phyloP scores from a whole-genome alignment of 37 sponge, comb jelly and placozoan genomes.

The Eunapius fragilis region DNA sequence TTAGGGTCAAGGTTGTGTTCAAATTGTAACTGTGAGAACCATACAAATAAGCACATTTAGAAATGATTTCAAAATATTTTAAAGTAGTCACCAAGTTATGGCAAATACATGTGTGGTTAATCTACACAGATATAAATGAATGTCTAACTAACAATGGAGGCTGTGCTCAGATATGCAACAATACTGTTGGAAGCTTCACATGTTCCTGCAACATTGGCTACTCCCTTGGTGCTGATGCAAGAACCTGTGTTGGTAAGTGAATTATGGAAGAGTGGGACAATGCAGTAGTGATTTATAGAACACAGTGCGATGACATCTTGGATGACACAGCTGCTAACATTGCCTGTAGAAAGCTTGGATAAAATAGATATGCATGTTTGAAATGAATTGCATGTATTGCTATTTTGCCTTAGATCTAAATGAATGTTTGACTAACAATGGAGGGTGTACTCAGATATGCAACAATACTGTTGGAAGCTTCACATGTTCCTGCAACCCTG shows the following conservation, averaged over 20 bases:
- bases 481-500: conserved; percentile 12
- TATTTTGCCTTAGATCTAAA: conserved; percentile 12
- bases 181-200: conserved; percentile 11
- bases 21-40: background rate
- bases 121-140: conserved; percentile 17
- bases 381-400: background rate
- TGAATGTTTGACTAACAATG: conserved; percentile 13
- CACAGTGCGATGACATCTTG: too few species aligned
- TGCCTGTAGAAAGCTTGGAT: too few species aligned
- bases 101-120: background rate
- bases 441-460: conserved; percentile 30
- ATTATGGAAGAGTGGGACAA: too few species aligned
- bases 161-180: conserved; percentile 11
- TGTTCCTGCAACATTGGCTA: conserved; percentile 27
- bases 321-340: too few species aligned
- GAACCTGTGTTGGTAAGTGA: conserved; percentile 13
- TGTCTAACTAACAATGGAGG: conserved; percentile 17
- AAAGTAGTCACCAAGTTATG: background rate
- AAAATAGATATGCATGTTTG: too few species aligned
- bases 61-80: background rate
- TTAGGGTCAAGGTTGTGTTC: background rate
- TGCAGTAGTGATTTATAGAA: too few species aligned
- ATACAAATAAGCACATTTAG: background rate
- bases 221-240: conserved; percentile 12
- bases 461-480: conserved; percentile 12